Conservation (phyloP, 2,797 vertebrate species). For the Eulemur mongoz region DNA sequence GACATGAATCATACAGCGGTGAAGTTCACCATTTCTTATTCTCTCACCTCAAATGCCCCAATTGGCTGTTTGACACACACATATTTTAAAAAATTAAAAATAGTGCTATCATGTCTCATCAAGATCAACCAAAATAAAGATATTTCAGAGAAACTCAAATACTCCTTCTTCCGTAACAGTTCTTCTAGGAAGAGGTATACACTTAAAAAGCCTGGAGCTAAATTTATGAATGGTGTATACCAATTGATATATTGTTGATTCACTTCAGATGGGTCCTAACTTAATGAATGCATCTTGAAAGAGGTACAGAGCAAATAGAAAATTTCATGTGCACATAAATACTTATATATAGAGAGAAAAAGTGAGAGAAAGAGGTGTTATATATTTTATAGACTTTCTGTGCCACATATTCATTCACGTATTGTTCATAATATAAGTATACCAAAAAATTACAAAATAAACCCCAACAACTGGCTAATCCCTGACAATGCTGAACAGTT, state of each 20-base stretch:
- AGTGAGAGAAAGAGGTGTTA: not conserved
- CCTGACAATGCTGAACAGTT: not conserved
- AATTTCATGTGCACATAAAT: not conserved
- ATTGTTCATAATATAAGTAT: not conserved
- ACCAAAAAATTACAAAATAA: conserved; percentile 21
- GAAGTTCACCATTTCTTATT: not conserved
- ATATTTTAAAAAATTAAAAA: conserved; percentile 11
- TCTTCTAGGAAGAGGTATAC: not conserved
- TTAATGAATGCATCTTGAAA: not conserved
- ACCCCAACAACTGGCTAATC: not conserved
- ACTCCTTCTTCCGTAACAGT: not conserved
- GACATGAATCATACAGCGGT: not conserved
- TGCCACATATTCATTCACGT: not conserved
- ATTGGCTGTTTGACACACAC: not conserved
- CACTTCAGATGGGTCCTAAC: not conserved
- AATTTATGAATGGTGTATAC: not conserved
- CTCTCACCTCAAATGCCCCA: not conserved
- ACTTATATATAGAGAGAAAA: not conserved
- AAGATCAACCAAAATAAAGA: not conserved
- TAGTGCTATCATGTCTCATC: not conserved
- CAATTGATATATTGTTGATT: not conserved
- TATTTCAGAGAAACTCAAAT: conserved; percentile 8
- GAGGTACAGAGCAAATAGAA: conserved; percentile 15
- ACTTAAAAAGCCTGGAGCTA: not conserved
- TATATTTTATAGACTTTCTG: not conserved